Evolutionary conservation across 1,140 invertebrate species (phyloP).

Genomic region (Philotrypesis tridentata): DNA sequence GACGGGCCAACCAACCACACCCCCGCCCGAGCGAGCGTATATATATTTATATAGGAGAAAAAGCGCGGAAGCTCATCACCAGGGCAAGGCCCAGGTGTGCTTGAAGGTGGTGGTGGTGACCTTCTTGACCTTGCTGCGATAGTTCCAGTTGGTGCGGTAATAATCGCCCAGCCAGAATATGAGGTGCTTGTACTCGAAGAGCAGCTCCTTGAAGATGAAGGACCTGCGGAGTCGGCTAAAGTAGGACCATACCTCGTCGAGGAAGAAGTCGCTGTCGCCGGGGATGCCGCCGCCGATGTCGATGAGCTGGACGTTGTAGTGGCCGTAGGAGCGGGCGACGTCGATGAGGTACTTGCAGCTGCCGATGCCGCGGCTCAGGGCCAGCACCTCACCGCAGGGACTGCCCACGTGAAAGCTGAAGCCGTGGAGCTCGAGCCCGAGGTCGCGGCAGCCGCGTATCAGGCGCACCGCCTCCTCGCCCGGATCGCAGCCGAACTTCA

Average conservation of each 20-base stretch:
- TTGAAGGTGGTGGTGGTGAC: conserved; percentile 24
- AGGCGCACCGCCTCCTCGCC: conserved; percentile 84
- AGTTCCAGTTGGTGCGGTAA: conserved; percentile 44
- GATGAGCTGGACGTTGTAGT: conserved; percentile 80
- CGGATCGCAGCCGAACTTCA: conserved; percentile 95
- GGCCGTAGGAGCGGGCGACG: conserved; percentile 79
- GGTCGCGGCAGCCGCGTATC: conserved; percentile 82
- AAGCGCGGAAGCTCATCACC: background rate
- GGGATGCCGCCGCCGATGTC: conserved; percentile 92
- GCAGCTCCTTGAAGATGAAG: conserved; percentile 43
- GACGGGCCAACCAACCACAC: background rate
- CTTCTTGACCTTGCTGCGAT: conserved; percentile 1
- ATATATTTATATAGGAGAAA: no score
- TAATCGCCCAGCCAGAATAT: conserved; percentile 44
- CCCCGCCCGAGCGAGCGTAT: no score
- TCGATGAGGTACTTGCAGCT: conserved; percentile 80
- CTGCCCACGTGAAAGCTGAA: conserved; percentile 92
- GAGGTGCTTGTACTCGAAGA: conserved; percentile 46
- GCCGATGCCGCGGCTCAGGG: conserved; percentile 82
- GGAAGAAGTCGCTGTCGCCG: conserved; percentile 77
- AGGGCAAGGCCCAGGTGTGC: conserved; percentile 39
- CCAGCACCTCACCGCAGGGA: conserved; percentile 82
- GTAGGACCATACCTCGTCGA: conserved; percentile 77
- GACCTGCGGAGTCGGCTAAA: background rate
- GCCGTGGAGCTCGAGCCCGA: conserved; percentile 86